Evolutionary conservation across 2,113 vertebrate genomes (phyloP).

Genomic region (Pituophis catenifer): DNA sequence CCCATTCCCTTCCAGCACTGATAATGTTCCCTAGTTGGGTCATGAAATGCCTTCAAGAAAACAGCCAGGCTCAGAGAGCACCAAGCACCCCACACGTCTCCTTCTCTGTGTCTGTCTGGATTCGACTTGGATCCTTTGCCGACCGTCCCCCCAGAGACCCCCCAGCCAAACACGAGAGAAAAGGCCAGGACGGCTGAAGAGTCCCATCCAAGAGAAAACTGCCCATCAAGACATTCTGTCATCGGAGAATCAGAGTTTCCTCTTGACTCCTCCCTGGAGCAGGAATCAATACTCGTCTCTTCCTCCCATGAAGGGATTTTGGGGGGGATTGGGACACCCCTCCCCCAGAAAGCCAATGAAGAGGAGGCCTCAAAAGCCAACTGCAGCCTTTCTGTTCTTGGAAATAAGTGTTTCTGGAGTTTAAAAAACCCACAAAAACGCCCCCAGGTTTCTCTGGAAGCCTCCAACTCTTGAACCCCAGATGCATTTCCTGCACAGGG

Average conservation of each 20-base stretch:
- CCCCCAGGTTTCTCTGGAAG: not conserved
- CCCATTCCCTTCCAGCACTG: too few species aligned
- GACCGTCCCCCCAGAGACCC: not conserved
- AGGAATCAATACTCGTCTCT: not conserved
- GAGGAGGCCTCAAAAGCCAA: not conserved
- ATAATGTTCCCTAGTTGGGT: not conserved
- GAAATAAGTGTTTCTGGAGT: not conserved
- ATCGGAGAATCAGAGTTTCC: not conserved
- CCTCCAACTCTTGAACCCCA: not conserved
- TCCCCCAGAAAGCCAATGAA: not conserved
- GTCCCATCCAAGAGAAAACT: not conserved
- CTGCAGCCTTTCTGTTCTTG: not conserved
- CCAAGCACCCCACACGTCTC: fast-evolving
- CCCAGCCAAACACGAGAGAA: not conserved
- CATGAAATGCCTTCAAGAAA: not conserved
- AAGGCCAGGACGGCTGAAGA: not conserved
- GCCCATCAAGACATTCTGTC: not conserved
- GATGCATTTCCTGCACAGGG: not conserved
- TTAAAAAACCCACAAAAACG: not conserved
- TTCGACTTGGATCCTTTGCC: not conserved
- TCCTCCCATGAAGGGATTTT: not conserved
- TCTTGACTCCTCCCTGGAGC: not conserved
- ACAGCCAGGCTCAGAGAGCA: not conserved
- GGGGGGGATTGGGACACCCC: not conserved
- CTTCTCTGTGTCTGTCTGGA: not conserved